phyloP scores from a whole-genome alignment of 2,888 invertebrate genomes.

The Diloba caeruleocephala region DNA sequence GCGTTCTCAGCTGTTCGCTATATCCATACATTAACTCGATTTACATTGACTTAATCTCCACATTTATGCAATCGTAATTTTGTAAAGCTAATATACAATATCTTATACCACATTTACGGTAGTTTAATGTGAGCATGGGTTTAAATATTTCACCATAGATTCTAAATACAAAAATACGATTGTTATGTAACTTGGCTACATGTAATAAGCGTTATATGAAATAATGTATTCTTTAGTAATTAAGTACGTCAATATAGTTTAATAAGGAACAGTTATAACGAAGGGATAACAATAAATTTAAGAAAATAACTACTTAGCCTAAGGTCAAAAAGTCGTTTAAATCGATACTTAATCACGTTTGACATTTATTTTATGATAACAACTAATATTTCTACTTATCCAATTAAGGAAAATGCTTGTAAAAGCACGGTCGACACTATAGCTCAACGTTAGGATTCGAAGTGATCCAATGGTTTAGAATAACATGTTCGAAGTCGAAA shows the following conservation, averaged over 20 bases:
- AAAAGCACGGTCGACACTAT: slow-evolving; percentile 3
- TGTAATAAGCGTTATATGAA: slow-evolving; percentile 36
- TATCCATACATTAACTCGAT: slow-evolving; percentile 52
- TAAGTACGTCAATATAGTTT: slow-evolving; percentile 49
- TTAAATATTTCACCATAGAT: slow-evolving; percentile 16
- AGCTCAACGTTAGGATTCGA: slow-evolving; percentile 1
- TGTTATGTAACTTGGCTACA: slow-evolving; percentile 28
- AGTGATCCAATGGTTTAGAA: not conserved
- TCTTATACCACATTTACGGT: slow-evolving; percentile 16
- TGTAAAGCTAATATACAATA: slow-evolving; percentile 46
- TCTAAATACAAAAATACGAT: slow-evolving; percentile 47
- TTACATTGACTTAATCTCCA: slow-evolving; percentile 53
- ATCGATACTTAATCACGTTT: slow-evolving; percentile 41
- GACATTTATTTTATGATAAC: slow-evolving; percentile 17
- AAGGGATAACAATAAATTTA: slow-evolving; percentile 44
- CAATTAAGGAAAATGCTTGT: not conserved
- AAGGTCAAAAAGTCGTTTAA: slow-evolving; percentile 46
- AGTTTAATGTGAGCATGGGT: slow-evolving; percentile 23
- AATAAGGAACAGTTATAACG: slow-evolving; percentile 21
- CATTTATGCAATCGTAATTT: slow-evolving; percentile 45
- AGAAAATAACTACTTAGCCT: slow-evolving; percentile 52
- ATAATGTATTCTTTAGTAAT: slow-evolving; percentile 32
- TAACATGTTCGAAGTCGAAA: no score
- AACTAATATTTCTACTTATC: slow-evolving; percentile 13
- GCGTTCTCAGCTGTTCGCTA: slow-evolving; percentile 51